phyloP scores from a whole-genome alignment of 2,888 invertebrate genomes.

The Oscheius sp. region DNA sequence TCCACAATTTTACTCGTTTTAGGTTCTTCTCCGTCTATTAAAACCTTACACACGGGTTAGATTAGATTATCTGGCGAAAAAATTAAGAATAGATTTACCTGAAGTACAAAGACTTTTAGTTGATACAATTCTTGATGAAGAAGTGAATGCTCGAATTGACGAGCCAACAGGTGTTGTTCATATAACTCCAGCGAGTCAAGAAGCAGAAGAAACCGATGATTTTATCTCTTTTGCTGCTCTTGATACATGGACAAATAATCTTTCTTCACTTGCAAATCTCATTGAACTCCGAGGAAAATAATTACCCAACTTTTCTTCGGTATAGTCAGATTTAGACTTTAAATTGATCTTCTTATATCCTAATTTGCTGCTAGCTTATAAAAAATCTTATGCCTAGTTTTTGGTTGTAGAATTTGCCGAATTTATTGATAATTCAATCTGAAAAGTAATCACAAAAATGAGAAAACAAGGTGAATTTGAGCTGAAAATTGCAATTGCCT shows the following conservation, averaged over 20 bases:
- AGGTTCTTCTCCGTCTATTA: constrained; percentile 92
- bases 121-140: constrained; percentile 94
- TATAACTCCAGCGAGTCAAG: not conserved
- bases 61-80: constrained; percentile 94
- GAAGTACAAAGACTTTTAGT: constrained; percentile 96
- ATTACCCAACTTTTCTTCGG: not conserved
- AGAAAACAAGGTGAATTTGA: too few species aligned
- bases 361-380: too few species aligned
- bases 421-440: too few species aligned
- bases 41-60: constrained; percentile 97
- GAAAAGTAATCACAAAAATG: too few species aligned
- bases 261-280: constrained; percentile 36
- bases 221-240: constrained; percentile 39
- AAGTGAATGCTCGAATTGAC: constrained; percentile 20
- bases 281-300: constrained; percentile 16
- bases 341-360: too few species aligned
- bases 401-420: too few species aligned
- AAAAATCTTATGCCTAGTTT: too few species aligned
- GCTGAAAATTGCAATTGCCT: too few species aligned
- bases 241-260: constrained; percentile 42
- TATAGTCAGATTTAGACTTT: not conserved
- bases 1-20: not conserved
- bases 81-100: constrained; percentile 75
- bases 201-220: constrained; percentile 32
- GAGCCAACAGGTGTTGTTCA: constrained; percentile 27